Evolutionary conservation across 2,888 invertebrate species (phyloP).

Genomic region (Lepidocyrtinus sp.): DNA sequence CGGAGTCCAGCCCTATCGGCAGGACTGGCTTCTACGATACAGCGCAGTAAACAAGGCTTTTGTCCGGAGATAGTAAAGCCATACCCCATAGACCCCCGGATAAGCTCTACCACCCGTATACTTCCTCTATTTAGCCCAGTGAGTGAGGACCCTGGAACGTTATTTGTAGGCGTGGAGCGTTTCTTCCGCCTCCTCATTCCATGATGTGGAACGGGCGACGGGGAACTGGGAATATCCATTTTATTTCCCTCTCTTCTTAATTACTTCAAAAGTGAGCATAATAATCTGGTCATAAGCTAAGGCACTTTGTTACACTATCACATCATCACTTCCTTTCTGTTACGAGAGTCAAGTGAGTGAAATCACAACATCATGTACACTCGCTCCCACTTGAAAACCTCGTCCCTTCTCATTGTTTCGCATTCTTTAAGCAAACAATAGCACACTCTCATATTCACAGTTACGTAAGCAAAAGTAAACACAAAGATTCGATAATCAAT

Average conservation of each 20-base stretch:
- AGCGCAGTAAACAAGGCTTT: constrained; percentile 94
- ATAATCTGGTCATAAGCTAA: no score
- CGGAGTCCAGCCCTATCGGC: constrained; percentile 92
- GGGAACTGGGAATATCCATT: constrained; percentile 65
- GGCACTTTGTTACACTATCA: background rate
- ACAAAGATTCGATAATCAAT: no score
- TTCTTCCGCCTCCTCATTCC: constrained; percentile 64
- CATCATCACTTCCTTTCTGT: background rate
- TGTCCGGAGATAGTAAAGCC: constrained; percentile 99
- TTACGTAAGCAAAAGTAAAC: no score
- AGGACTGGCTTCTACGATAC: constrained; percentile 91
- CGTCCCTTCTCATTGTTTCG: constrained; percentile 26
- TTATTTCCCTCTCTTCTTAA: constrained; percentile 24
- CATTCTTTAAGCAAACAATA: constrained; percentile 8
- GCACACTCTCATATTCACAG: no score
- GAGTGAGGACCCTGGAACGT: constrained; percentile 66
- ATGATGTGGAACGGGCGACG: constrained; percentile 63
- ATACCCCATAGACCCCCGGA: constrained; percentile 90
- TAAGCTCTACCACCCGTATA: constrained; percentile 87
- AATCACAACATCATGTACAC: background rate
- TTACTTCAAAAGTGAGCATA: background rate
- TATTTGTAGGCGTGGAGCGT: constrained; percentile 60
- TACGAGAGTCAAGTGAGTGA: background rate
- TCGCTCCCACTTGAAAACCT: constrained; percentile 13
- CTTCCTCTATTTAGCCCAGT: constrained; percentile 71